Percentiles rank a stretch among this genome's conserved stretches.
Evolutionary conservation across 2,113 vertebrate genomes (phyloP).

Genomic region (Ceratotherium simum): DNA sequence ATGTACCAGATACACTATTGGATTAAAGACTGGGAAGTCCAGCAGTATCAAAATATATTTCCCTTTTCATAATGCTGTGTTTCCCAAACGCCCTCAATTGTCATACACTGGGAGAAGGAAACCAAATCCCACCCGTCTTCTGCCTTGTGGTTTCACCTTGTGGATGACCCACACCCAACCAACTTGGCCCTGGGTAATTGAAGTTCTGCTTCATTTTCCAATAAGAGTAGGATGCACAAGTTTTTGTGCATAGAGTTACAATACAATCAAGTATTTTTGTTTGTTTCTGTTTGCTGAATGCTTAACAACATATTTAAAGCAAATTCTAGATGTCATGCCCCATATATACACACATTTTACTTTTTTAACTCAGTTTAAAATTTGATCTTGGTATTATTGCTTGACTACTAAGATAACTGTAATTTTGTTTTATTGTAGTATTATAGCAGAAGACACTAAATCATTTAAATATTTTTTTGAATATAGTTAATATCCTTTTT

Average conservation of each 20-base stretch:
- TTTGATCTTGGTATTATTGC: neutral
- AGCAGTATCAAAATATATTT: neutral
- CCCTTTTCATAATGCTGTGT: neutral
- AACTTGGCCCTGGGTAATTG: neutral
- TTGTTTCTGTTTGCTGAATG: neutral
- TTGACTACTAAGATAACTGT: neutral
- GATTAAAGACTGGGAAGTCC: neutral
- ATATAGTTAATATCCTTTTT: neutral
- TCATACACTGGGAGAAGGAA: neutral
- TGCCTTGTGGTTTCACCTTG: neutral
- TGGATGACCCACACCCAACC: neutral
- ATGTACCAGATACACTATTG: neutral
- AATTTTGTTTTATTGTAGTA: slow-evolving; percentile 15
- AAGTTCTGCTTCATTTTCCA: neutral
- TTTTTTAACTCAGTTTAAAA: slow-evolving; percentile 42
- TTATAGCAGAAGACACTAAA: neutral
- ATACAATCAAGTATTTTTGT: neutral
- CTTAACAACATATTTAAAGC: slow-evolving; percentile 30
- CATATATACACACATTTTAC: neutral
- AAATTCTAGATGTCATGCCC: neutral
- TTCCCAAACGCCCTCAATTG: neutral
- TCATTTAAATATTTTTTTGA: neutral
- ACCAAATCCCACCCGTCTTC: neutral
- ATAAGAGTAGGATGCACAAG: neutral
- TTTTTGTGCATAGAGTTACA: neutral